Evolutionary conservation across 2,888 invertebrate genomes (phyloP), one percentile per base, ranked within the genome.

Genomic region (Listrodromus nycthemerus): DNA sequence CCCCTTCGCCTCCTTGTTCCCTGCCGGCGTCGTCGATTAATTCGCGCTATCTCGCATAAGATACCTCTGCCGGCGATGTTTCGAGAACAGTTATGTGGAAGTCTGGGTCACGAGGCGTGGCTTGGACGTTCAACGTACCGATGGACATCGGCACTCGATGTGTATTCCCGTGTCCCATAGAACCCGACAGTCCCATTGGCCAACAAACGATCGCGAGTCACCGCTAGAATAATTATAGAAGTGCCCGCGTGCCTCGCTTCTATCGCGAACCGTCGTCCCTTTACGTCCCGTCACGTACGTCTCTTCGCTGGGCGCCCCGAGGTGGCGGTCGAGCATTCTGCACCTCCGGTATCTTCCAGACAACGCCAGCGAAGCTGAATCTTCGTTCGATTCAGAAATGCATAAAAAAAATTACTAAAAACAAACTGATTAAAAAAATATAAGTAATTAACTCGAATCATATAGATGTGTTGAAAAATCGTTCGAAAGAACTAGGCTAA

Each of bases 31-130:
- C 69, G 55, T 71, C 67, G 80, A 63, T 70, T 73, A 63, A 74
- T 83, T 69, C 65, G 70, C 69, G n/a, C 48, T 41, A 19, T 33
- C 50, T 45, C 76, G 63, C 45, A 21, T 66, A 63, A 21, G 55
- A 52, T 71, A 45, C 41, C 71, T 27, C 58, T 27, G 50, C 27
- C 21, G 65, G 19, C 37, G 89, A 91, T 90, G 90, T 91, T 92
- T 92, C 91, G 92, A 92, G 90, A 93, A 93, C 93, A 93, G 93
- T 93, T 93, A 93, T 90, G 91, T 92, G 91, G 91, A 92, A 93
- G 93, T 93, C 92, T 93, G 92, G 93, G 93, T 93, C 93, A 93
- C 92, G 91, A 92, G 93, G 93, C 93, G 93, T 92, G 92, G 93
- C 92, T 92, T 91, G 89, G 90, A 92, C 89, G 80, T 84, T 77